These are phyloP conservation scores for Tholera decimalis DNA, from an alignment of 2,888 invertebrate genomes.

Conservation along the genomic window DNA sequence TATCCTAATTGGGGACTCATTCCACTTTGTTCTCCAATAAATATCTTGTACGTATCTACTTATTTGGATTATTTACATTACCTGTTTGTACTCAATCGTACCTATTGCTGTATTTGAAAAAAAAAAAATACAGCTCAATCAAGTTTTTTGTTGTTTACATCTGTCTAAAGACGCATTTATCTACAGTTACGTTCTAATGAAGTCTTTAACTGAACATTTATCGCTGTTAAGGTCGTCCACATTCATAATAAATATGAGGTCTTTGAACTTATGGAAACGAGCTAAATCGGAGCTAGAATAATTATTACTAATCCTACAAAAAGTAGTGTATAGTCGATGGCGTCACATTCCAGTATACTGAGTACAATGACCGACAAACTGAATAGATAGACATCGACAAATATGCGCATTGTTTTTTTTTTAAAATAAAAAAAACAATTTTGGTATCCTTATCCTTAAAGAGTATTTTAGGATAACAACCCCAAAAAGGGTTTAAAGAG, in stretches of 20 bases:
- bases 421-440: background rate
- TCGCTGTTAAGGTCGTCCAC: slow-evolving; percentile 4
- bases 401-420: slow-evolving; percentile 11
- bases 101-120: too few species aligned
- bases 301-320: background rate
- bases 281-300: background rate
- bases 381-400: background rate
- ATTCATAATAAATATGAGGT: slow-evolving; percentile 4
- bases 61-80: too few species aligned
- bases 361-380: slow-evolving; percentile 16
- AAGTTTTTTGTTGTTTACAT: slow-evolving; percentile 20
- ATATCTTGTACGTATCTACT: background rate
- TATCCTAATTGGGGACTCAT: background rate
- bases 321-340: background rate
- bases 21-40: background rate
- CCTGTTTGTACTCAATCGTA: too few species aligned
- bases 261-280: slow-evolving; percentile 7
- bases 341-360: background rate
- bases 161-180: background rate
- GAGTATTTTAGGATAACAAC: background rate
- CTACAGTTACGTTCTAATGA: slow-evolving; percentile 20
- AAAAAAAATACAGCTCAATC: slow-evolving; percentile 8
- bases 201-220: background rate
- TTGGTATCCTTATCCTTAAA: background rate
- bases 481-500: background rate